Conservation (phyloP, 1,140 invertebrate species). For the Akabosia matsudoensis region DNA sequence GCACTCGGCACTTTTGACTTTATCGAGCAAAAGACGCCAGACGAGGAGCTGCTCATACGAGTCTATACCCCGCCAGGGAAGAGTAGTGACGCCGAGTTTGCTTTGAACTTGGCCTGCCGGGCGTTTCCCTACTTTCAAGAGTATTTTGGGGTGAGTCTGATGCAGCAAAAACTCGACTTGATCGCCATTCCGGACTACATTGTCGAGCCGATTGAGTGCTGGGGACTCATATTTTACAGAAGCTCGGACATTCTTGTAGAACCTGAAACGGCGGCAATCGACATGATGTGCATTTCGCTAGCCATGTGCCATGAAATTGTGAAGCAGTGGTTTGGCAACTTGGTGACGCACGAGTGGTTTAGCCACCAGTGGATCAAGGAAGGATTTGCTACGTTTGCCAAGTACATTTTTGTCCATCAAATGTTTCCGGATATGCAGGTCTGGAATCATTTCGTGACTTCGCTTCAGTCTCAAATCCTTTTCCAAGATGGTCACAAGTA, state of each 20-base stretch:
- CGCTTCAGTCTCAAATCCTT: neutral
- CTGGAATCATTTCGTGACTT: neutral
- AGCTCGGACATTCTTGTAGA: neutral
- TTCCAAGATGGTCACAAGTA: neutral
- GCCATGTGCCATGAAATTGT: neutral
- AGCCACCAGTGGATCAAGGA: slow-evolving; percentile 6
- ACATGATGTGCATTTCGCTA: neutral
- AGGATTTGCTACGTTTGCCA: slow-evolving; percentile 7
- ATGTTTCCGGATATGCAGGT: slow-evolving; percentile 18
- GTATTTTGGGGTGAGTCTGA: neutral
- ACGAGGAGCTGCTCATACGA: neutral
- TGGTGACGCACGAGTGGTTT: slow-evolving; percentile 10
- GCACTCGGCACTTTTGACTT: neutral
- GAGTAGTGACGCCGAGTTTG: neutral
- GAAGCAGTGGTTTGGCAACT: slow-evolving; percentile 16
- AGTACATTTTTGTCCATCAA: slow-evolving; percentile 10
- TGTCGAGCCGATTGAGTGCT: neutral
- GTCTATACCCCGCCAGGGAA: slow-evolving; percentile 16
- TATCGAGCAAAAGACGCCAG: neutral
- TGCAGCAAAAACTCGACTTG: neutral
- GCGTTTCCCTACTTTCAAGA: neutral
- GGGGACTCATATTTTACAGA: neutral
- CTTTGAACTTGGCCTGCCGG: neutral
- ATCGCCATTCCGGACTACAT: slow-evolving; percentile 4
- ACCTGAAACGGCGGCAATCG: neutral